Evolutionary conservation across 2,113 vertebrate species (phyloP).

Genomic region (Columbina picui): DNA sequence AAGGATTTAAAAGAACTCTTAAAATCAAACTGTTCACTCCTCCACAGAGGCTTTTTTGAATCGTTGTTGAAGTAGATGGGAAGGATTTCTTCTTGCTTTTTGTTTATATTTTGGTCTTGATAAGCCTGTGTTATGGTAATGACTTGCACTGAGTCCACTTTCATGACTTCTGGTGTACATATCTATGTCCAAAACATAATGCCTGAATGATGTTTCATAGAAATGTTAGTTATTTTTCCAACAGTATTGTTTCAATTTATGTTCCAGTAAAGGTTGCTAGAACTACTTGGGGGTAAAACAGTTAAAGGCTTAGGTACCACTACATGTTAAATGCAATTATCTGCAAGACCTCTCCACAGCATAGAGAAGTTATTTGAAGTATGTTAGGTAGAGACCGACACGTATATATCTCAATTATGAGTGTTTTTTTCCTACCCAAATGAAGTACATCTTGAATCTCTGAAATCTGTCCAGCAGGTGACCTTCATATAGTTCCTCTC

Average conservation of each 20-base stretch:
- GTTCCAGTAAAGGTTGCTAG: not conserved
- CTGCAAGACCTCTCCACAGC: not conserved
- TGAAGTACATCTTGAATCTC: not conserved
- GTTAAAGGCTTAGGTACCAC: not conserved
- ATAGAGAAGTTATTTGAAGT: not conserved
- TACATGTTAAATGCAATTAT: not conserved
- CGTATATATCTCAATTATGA: not conserved
- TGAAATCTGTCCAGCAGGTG: not conserved
- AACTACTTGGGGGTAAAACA: not conserved
- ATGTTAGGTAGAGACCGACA: fast-evolving
- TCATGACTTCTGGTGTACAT: not conserved
- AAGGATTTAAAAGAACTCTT: not conserved
- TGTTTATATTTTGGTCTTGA: not conserved
- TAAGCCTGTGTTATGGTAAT: not conserved
- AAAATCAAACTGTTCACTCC: not conserved
- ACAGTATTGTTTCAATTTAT: not conserved
- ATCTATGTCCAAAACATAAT: not conserved
- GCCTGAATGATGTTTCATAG: not conserved
- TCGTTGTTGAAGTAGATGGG: not conserved
- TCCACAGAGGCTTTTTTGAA: not conserved
- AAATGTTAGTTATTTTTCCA: not conserved
- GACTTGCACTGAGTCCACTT: not conserved
- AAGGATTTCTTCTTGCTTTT: not conserved
- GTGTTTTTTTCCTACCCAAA: fast-evolving
- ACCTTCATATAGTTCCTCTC: not conserved